Evolutionary conservation across 1,140 invertebrate species (phyloP).

Genomic region (Apolygus lucorum): DNA sequence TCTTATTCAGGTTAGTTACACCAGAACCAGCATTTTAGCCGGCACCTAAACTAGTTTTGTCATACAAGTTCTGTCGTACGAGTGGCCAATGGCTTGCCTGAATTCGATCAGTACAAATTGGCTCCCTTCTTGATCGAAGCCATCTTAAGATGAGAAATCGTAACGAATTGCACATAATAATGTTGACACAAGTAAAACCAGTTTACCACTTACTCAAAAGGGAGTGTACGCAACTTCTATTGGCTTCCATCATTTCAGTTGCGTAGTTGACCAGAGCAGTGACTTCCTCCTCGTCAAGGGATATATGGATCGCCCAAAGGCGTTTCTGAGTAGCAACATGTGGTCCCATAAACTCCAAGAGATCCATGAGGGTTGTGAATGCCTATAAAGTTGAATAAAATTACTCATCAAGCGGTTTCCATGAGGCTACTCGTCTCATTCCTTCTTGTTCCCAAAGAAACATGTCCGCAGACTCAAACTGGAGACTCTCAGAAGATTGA

Average conservation of each 20-base stretch:
- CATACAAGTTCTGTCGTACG: too few relatives aligned
- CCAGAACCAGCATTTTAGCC: too few relatives aligned
- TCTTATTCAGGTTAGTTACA: too few relatives aligned
- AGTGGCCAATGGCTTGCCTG: too few relatives aligned
- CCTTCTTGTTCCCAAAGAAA: too few relatives aligned
- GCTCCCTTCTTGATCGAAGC: too few relatives aligned
- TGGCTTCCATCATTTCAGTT: slow-evolving; percentile 1
- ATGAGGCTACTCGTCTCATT: too few relatives aligned
- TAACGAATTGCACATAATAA: not conserved
- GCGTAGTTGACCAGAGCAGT: not conserved
- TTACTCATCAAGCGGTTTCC: not conserved
- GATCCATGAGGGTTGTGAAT: not conserved
- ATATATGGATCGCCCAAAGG: not conserved
- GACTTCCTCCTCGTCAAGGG: not conserved
- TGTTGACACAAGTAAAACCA: not conserved
- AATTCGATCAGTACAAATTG: too few relatives aligned
- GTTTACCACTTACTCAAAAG: not conserved
- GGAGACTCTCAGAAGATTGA: too few relatives aligned
- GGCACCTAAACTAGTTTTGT: too few relatives aligned
- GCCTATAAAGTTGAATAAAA: not conserved
- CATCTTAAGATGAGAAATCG: too few relatives aligned
- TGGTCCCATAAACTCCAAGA: not conserved
- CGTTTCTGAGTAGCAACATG: not conserved
- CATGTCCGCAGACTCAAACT: too few relatives aligned
- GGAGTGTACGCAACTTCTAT: not conserved